phyloP scores from a whole-genome alignment of 2,113 vertebrate species.

The Nothoprocta perdicaria region DNA sequence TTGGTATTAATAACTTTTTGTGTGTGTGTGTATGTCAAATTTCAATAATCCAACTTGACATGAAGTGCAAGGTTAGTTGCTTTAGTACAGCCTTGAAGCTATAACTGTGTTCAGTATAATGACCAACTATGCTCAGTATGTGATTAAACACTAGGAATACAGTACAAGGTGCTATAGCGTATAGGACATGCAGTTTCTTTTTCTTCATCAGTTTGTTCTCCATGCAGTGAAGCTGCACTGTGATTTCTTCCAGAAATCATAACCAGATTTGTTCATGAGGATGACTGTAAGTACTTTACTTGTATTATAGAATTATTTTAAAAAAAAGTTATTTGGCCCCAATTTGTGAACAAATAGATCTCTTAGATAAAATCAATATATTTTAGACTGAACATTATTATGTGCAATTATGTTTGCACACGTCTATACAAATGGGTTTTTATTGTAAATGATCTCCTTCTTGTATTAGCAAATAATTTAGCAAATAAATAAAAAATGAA shows the following conservation, averaged over 20 bases:
- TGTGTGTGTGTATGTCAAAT: neutral
- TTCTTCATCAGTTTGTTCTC: neutral
- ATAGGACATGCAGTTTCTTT: neutral
- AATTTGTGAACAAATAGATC: slow-evolving; percentile 11
- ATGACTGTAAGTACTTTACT: neutral
- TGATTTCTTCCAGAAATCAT: slow-evolving; percentile 13
- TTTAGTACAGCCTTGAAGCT: neutral
- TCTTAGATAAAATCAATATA: neutral
- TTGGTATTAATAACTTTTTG: neutral
- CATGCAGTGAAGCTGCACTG: neutral
- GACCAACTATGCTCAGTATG: neutral
- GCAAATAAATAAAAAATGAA: slow-evolving; percentile 62
- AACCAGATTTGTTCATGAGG: neutral
- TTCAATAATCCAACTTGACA: neutral
- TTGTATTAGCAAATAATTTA: slow-evolving; percentile 19
- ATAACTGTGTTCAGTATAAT: neutral
- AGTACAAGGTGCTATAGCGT: neutral
- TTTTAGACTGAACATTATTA: neutral
- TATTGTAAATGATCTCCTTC: neutral
- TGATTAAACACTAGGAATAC: neutral
- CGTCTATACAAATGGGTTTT: neutral
- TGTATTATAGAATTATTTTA: neutral
- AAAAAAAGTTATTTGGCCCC: neutral
- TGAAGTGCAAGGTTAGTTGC: neutral
- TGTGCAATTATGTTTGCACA: neutral